Base-by-base conservation (phyloP, 2,888 invertebrate species). In the Cheilosia variabilis region DNA sequence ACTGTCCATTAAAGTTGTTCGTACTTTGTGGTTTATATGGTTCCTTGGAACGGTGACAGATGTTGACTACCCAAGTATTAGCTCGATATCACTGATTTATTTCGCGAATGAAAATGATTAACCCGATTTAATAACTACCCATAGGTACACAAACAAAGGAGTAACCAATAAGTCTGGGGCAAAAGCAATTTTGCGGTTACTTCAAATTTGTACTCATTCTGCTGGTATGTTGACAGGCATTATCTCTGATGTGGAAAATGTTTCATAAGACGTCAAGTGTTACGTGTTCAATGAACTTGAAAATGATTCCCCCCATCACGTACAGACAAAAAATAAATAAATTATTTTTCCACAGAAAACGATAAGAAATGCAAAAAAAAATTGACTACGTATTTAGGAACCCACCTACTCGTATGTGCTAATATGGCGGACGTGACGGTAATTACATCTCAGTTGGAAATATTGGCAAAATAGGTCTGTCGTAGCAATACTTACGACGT, bases 271-370 rank as follows among this genome's bases (percentile, higher is more conserved):
- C 62, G 17, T 13, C 43, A 66, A 68, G 60, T 72, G 65, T 83
- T 83, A 77, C 82, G 82, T 83, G 78, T 78, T 83, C 72, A 83
- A 83, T 78, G 83, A 78, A 83, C 83, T 83, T 83, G 83, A 78
- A 78, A 78, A 63, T 15, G 37, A 68, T 45, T 57, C 77, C 60
- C 53, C 19, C 41, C 24, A 57, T 34, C 22, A 37, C n/a, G 63
- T 50, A 17, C 41, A 34, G 22, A 24, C 5, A 69, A 9, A 15
- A 41, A 43, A 24, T 24, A 9, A 69, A 15, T 24, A 43, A 63
- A 57, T 52, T 15, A 57, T 55, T 57, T 75, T 57, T 52, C 60
- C 45, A 47, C 9, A 34, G 58, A 47, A 57, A 58, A 22, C 17
- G 43, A 68, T 62, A 62, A 27, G 31, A 76, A 57, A 50, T 22